A percentile compares a stretch with the other conserved stretches of the same genome.
Evolutionary conservation across 2,888 invertebrate genomes (phyloP).

Genomic region (Limnephilus lunatus): DNA sequence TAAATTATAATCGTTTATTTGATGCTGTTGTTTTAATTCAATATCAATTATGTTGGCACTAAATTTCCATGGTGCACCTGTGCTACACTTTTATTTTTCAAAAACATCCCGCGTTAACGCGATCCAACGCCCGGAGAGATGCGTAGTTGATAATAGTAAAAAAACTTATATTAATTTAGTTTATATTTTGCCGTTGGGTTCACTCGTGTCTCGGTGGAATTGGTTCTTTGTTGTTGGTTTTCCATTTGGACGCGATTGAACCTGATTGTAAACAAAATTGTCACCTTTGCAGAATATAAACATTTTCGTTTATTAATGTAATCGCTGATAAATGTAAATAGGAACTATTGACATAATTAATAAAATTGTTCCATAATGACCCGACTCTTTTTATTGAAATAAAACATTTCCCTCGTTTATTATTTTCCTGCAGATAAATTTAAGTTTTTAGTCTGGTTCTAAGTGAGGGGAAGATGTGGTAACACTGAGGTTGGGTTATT

Average conservation of each 20-base stretch:
- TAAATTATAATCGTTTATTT: not conserved
- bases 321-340: slow-evolving; percentile 64
- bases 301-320: slow-evolving; percentile 49
- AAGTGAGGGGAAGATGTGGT: not conserved
- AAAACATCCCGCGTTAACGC: slow-evolving; percentile 20
- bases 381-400: not conserved
- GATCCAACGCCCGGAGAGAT: slow-evolving; percentile 4
- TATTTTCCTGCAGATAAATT: not conserved
- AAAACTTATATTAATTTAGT: slow-evolving; percentile 50
- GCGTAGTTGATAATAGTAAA: slow-evolving; percentile 52
- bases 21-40: slow-evolving; percentile 17
- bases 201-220: slow-evolving; percentile 12
- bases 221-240: slow-evolving; percentile 29
- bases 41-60: slow-evolving; percentile 13
- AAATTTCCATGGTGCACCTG: slow-evolving; percentile 18
- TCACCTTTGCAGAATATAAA: slow-evolving; percentile 48
- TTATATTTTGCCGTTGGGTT: slow-evolving; percentile 38
- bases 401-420: not conserved
- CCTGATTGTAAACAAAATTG: slow-evolving; percentile 21
- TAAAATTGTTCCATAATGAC: slow-evolving; percentile 47
- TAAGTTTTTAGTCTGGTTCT: not conserved
- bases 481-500: too few species aligned
- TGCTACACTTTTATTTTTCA: slow-evolving; percentile 35
- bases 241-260: slow-evolving; percentile 7
- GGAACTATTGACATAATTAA: slow-evolving; percentile 60